Base-by-base conservation (phyloP, 1,140 invertebrate species). In the Drosophila pandora region DNA sequence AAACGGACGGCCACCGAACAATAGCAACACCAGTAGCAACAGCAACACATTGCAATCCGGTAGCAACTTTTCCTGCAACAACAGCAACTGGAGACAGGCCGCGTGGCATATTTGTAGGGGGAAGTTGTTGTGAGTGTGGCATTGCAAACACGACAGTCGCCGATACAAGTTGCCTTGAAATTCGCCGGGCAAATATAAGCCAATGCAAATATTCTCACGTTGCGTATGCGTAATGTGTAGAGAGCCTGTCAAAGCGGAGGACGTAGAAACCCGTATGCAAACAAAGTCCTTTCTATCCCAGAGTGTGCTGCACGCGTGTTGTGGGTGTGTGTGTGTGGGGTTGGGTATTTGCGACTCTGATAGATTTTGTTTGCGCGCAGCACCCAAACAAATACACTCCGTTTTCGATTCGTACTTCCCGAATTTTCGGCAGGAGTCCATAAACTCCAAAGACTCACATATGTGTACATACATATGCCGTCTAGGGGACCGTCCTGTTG, bases 191-290 rank as follows among this genome's bases (percentile, higher is more conserved):
- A 83, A 83, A 79, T 76, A 83, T 57, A 62, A 83, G 79, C 61
- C 75, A 83, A 76, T 79, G 79, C 79, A 83, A 83, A 83, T 79
- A 82, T 59, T 49, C 64, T 57, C 80, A 80, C 73, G 60, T 59
- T 82, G 58, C 68, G 75, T 75, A 79, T 83, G 63, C 70, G 75
- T 71, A 79, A 78, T 79, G 70, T 70, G 48, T 32, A 34, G 47
- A 21, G 21, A 13, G 41, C 50, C 21, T 69, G 62, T 68, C 62
- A 68, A 62, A 59, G 37, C 13, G 22, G 54, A 41, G 49, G 28
- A 52, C 56, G 48, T 22, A 34, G 37, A 68, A 60, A 48, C 57
- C 52, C 55, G 57, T 65, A 74, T 22, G 55, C 64, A 61, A 52
- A 64, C 58, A 60, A 39, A 43, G 47, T 64, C 34, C 47, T 47